Percentiles rank a stretch among this genome's conserved stretches.
Conservation (phyloP, 2,113 vertebrate species). For the Prionailurus bengalensis region DNA sequence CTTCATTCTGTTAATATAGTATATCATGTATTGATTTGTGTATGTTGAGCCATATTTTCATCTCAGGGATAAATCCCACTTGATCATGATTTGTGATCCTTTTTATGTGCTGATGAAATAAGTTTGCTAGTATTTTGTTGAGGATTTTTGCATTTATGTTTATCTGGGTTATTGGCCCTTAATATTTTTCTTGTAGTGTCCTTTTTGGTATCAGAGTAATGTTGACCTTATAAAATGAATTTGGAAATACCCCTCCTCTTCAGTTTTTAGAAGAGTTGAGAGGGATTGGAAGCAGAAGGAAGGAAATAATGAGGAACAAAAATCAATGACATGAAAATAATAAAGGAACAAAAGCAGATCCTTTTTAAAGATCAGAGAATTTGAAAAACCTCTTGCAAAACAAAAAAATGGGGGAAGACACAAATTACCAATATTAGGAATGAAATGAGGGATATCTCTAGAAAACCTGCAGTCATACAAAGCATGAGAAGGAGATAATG, state of each 20-base stretch:
- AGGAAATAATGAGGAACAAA: background rate
- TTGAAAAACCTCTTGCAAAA: background rate
- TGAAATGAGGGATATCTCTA: background rate
- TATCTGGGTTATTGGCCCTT: background rate
- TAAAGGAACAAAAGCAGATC: background rate
- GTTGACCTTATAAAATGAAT: background rate
- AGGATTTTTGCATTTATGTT: background rate
- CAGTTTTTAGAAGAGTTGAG: background rate
- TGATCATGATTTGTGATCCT: background rate
- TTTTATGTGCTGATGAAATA: background rate
- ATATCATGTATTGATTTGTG: background rate
- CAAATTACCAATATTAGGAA: background rate
- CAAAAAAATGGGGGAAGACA: background rate
- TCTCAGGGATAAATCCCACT: background rate
- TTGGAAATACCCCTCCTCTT: background rate
- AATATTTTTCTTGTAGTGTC: background rate
- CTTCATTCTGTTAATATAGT: background rate
- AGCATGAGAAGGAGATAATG: background rate
- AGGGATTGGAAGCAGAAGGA: background rate
- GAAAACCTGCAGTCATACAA: background rate
- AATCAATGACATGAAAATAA: background rate
- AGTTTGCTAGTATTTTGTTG: background rate
- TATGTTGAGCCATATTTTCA: background rate
- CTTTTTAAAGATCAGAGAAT: background rate
- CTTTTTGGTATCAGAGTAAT: background rate